phyloP scores from a whole-genome alignment of 2,888 invertebrate species.

The Erynnis tages region DNA sequence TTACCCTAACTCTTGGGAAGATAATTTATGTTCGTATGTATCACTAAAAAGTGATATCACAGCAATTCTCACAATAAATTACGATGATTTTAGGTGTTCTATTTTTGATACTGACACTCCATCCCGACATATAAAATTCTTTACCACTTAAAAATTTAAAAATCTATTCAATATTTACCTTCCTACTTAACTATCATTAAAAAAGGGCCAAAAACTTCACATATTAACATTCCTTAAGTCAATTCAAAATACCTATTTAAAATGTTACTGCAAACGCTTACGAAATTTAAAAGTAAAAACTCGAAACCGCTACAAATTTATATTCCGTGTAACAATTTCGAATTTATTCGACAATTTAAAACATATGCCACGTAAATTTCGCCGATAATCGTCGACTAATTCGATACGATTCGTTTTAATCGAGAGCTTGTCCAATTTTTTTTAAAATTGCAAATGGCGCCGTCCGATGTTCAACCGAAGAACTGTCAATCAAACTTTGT shows the following conservation, averaged over 20 bases:
- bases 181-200: too few species aligned
- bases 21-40: too few species aligned
- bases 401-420: conserved; percentile 58
- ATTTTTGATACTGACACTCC: too few species aligned
- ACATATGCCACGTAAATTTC: conserved; percentile 74
- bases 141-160: too few species aligned
- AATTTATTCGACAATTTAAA: conserved; percentile 26
- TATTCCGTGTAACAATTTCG: conserved; percentile 25
- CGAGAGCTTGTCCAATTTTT: conserved; percentile 47
- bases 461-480: conserved; percentile 47
- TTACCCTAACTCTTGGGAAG: too few species aligned
- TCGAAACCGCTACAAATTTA: conserved; percentile 5
- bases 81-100: too few species aligned
- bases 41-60: too few species aligned
- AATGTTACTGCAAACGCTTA: too few species aligned
- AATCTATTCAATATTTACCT: too few species aligned
- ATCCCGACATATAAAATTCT: too few species aligned
- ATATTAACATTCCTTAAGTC: conserved; percentile 31
- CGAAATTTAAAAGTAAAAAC: not conserved
- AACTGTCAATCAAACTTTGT: conserved; percentile 70
- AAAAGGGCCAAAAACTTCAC: too few species aligned
- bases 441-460: conserved; percentile 45
- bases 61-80: too few species aligned
- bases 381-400: conserved; percentile 74
- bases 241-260: not conserved